Conservation (phyloP, 2,888 invertebrate genomes). For the Alcis repandata region DNA sequence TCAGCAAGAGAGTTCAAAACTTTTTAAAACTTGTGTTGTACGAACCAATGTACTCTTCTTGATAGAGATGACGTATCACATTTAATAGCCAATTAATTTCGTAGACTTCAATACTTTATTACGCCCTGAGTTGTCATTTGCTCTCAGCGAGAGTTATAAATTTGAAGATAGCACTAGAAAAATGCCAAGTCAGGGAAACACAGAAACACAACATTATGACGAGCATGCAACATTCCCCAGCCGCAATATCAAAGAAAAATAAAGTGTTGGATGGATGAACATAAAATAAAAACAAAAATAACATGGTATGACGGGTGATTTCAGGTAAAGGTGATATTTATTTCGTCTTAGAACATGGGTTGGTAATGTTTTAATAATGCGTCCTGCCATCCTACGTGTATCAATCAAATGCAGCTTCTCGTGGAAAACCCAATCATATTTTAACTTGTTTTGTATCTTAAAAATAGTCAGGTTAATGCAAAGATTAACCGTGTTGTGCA, state of each 20-base stretch:
- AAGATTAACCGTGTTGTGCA: slow-evolving; percentile 43
- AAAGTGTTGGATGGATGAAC: slow-evolving; percentile 83
- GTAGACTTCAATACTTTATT: slow-evolving; percentile 44
- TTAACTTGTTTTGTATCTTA: slow-evolving; percentile 44
- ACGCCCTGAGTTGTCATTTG: slow-evolving; percentile 59
- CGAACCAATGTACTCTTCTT: slow-evolving; percentile 61
- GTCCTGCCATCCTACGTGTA: slow-evolving; percentile 54
- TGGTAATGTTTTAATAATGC: slow-evolving; percentile 50
- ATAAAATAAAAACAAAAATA: slow-evolving; percentile 65
- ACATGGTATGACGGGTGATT: slow-evolving; percentile 76
- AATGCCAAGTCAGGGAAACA: slow-evolving; percentile 63
- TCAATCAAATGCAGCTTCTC: slow-evolving; percentile 42
- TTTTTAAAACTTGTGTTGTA: slow-evolving; percentile 35
- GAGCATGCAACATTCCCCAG: slow-evolving; percentile 85
- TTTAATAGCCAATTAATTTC: slow-evolving; percentile 66
- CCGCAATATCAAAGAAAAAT: slow-evolving; percentile 79
- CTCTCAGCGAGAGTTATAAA: slow-evolving; percentile 19
- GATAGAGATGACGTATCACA: slow-evolving; percentile 49
- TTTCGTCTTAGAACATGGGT: slow-evolving; percentile 43
- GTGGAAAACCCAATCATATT: slow-evolving; percentile 39
- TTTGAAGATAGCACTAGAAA: slow-evolving; percentile 35
- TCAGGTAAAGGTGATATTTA: slow-evolving; percentile 70
- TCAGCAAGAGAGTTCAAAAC: slow-evolving; percentile 6
- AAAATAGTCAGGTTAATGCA: slow-evolving; percentile 44
- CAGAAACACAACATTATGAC: slow-evolving; percentile 63